These are phyloP conservation scores for Chiridota heheva DNA, from an alignment of 35 echinoderm and acorn worm genomes.

Conservation along the genomic window DNA sequence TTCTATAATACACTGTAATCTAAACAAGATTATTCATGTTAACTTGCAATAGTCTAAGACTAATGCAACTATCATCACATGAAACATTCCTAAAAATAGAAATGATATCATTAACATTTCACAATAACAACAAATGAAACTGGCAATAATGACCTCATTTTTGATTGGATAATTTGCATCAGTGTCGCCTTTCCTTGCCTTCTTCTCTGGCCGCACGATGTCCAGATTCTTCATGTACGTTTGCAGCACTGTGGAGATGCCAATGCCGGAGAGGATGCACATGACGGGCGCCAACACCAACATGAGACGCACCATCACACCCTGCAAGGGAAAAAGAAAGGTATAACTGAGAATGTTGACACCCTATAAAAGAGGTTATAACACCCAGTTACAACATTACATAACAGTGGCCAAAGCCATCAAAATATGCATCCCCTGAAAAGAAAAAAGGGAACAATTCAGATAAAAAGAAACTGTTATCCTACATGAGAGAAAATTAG, in stretches of 20 bases:
- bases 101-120: no score
- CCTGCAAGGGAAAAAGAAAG: conserved; percentile 42
- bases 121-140: no score
- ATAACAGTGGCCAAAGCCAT: no score
- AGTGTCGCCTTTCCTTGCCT: conserved; percentile 69
- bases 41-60: no score
- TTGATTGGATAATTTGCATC: conserved; percentile 87
- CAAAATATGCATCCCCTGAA: no score
- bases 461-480: no score
- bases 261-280: conserved; percentile 98
- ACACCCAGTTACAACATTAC: not conserved
- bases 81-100: no score
- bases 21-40: no score
- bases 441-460: no score
- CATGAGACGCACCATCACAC: conserved; percentile 99
- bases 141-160: conserved; percentile 95
- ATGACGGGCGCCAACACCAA: conserved; percentile 97
- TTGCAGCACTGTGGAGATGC: conserved; percentile 77
- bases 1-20: no score
- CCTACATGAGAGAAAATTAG: no score
- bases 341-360: not conserved
- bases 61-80: no score
- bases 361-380: not conserved
- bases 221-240: conserved; percentile 94
- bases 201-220: conserved; percentile 83